Percentiles rank a stretch among this genome's conserved stretches.
Conservation (phyloP, 2,888 invertebrate species). For the Agrotis puta region DNA sequence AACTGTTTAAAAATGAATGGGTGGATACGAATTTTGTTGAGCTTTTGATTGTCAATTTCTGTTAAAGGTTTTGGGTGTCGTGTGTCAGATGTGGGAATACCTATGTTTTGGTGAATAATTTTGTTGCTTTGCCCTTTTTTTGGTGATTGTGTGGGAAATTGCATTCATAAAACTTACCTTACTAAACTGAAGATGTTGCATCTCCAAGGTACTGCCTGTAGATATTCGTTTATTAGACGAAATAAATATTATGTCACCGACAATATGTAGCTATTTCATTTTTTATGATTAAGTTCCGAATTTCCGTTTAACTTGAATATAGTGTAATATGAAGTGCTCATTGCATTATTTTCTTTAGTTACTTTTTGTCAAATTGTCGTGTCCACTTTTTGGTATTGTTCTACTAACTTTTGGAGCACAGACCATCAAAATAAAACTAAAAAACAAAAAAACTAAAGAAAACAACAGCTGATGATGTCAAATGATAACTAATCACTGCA, state of each 20-base stretch:
- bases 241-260: too few relatives aligned
- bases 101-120: conserved; percentile 11
- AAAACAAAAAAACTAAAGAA: conserved; percentile 16
- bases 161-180: too few relatives aligned
- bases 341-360: background rate
- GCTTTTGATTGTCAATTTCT: conserved; percentile 24
- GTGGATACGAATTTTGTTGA: conserved; percentile 31
- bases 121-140: background rate
- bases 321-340: too few relatives aligned
- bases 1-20: conserved; percentile 57
- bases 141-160: background rate
- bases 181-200: too few relatives aligned
- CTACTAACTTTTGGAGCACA: too few relatives aligned
- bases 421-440: background rate
- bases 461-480: conserved; percentile 33
- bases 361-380: background rate
- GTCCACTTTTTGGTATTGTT: background rate
- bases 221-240: too few relatives aligned
- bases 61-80: conserved; percentile 4
- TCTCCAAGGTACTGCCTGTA: too few relatives aligned
- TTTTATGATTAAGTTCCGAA: too few relatives aligned
- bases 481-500: conserved; percentile 51
- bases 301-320: too few relatives aligned
- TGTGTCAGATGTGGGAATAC: conserved; percentile 1
- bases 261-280: too few relatives aligned